Percentiles rank a stretch among this genome's conserved stretches.
Conservation (phyloP, 2,888 invertebrate species). For the Barypeithes pellucidus region DNA sequence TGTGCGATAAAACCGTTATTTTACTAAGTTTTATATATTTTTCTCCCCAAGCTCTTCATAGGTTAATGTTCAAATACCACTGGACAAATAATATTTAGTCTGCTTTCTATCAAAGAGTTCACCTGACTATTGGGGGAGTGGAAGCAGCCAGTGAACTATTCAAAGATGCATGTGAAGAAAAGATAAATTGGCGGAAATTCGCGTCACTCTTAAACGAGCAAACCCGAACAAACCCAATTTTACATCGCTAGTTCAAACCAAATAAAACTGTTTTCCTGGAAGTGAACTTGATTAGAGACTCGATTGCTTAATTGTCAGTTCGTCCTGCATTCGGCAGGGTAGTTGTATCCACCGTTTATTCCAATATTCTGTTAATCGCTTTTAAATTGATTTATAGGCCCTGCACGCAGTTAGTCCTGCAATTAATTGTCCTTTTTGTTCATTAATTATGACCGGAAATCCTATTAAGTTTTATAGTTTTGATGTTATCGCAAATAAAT, state of each 20-base stretch:
- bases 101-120: no score
- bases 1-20: no score
- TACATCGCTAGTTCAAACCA: slow-evolving; percentile 1
- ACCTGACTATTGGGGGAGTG: no score
- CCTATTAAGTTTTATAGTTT: slow-evolving; percentile 56
- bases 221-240: no score
- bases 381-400: slow-evolving; percentile 69
- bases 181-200: no score
- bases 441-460: slow-evolving; percentile 55
- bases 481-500: slow-evolving; percentile 31
- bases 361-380: slow-evolving; percentile 62
- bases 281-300: slow-evolving; percentile 33
- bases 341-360: slow-evolving; percentile 46
- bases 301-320: slow-evolving; percentile 49
- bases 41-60: no score
- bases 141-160: no score
- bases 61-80: no score
- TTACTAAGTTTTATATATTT: no score
- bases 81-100: no score
- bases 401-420: slow-evolving; percentile 56
- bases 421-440: slow-evolving; percentile 61
- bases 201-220: no score
- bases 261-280: slow-evolving; percentile 11
- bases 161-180: no score
- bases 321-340: slow-evolving; percentile 49